phyloP scores from a whole-genome alignment of 1,140 invertebrate species.

The fruit fly (Drosophila melanogaster) region DNA sequence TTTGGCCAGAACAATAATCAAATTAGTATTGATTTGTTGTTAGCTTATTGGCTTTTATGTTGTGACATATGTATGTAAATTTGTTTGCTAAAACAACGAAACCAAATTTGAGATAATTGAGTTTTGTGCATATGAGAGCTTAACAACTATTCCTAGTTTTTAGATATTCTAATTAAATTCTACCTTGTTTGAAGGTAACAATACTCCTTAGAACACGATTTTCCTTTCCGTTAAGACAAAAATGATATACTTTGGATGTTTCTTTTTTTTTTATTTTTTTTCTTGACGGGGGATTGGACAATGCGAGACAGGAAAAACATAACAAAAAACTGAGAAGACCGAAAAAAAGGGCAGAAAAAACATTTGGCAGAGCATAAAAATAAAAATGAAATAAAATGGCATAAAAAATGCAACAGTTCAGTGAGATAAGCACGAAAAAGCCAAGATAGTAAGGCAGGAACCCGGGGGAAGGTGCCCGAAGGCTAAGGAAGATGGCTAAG shows the following conservation, averaged over 20 bases:
- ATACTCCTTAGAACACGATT: slow-evolving; percentile 5
- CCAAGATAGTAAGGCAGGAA: slow-evolving; percentile 21
- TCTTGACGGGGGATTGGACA: slow-evolving; percentile 8
- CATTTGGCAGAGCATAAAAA: slow-evolving; percentile 68
- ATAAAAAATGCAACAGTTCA: slow-evolving; percentile 78
- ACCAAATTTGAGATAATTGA: background rate
- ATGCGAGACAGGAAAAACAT: slow-evolving; percentile 27
- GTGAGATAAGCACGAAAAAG: slow-evolving; percentile 62
- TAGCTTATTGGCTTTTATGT: background rate
- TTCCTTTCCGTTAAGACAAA: slow-evolving; percentile 36
- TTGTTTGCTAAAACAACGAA: background rate
- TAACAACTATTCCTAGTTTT: too few relatives aligned
- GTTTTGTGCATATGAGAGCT: too few relatives aligned
- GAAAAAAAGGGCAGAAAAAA: slow-evolving; percentile 30
- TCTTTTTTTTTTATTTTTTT: too few relatives aligned
- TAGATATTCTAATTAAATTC: too few relatives aligned
- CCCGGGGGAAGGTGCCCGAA: background rate
- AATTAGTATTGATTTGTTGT: background rate
- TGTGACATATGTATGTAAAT: background rate
- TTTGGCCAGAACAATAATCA: too few relatives aligned
- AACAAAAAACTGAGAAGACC: slow-evolving; percentile 20
- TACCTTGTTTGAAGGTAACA: background rate
- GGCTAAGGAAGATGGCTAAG: slow-evolving; percentile 1
- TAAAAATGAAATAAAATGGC: slow-evolving; percentile 71
- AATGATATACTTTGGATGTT: slow-evolving; percentile 61